phyloP scores from a whole-genome alignment of 2,888 invertebrate species.

The Gortyna flavago region DNA sequence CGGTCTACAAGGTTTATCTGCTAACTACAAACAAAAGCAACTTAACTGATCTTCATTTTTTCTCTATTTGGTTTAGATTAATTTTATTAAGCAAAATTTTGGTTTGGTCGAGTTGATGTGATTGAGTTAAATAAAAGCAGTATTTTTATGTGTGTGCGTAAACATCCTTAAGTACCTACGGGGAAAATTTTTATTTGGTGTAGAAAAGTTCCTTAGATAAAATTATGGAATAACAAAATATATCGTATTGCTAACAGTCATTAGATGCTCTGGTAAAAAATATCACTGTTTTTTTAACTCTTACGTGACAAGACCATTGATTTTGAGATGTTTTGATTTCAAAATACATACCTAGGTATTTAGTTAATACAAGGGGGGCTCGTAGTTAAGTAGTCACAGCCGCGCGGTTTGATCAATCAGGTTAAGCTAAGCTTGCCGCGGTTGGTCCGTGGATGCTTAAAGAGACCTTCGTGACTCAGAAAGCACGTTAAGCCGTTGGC shows the following conservation, averaged over 20 bases:
- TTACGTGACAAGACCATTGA: too few species aligned
- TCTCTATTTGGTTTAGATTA: background rate
- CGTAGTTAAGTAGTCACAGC: background rate
- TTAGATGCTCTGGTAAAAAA: too few species aligned
- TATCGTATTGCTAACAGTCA: background rate
- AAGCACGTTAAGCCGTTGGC: too few species aligned
- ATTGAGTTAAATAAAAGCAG: constrained; percentile 12
- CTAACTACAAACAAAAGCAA: constrained; percentile 18
- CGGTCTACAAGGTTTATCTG: background rate
- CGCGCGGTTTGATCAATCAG: too few species aligned
- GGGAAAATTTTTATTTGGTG: background rate
- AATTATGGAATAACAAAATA: background rate
- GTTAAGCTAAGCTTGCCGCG: too few species aligned
- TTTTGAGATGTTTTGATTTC: too few species aligned
- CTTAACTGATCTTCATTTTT: constrained; percentile 4
- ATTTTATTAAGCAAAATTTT: background rate
- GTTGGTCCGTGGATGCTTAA: too few species aligned
- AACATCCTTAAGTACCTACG: background rate
- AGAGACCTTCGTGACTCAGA: too few species aligned
- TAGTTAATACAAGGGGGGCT: too few species aligned
- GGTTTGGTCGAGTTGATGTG: constrained; percentile 24
- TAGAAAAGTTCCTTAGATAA: too few species aligned
- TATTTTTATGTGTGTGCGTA: background rate
- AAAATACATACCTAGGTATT: too few species aligned
- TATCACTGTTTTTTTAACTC: too few species aligned